Evolutionary conservation across 2,797 vertebrate species (phyloP).

Genomic region (Neosilurus hyrtlii): DNA sequence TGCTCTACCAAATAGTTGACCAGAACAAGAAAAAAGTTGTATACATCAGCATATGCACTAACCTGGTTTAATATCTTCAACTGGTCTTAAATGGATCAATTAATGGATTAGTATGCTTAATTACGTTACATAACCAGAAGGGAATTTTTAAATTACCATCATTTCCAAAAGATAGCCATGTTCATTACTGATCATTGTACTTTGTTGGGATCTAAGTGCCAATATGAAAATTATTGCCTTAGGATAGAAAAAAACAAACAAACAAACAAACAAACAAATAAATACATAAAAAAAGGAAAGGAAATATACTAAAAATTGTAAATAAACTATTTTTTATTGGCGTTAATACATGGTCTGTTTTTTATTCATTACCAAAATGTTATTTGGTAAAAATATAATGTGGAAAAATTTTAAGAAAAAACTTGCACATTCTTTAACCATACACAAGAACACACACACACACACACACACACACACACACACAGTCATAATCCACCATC

Average conservation of each 20-base stretch:
- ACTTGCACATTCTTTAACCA: not conserved
- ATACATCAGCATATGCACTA: not conserved
- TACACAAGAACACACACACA: constrained; percentile 22
- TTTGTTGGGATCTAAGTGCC: not conserved
- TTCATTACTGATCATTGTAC: constrained; percentile 20
- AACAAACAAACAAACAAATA: no score
- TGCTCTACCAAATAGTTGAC: no score
- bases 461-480: not conserved
- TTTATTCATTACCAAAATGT: no score
- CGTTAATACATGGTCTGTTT: no score
- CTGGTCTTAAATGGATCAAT: constrained; percentile 31
- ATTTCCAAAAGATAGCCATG: not conserved
- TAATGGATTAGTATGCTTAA: constrained; percentile 30
- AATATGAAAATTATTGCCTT: not conserved
- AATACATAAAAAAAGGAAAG: no score
- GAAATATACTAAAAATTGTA: no score
- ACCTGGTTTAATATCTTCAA: constrained; percentile 9
- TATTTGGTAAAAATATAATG: not conserved
- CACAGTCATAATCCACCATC: no score
- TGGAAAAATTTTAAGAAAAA: not conserved
- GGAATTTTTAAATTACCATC: not conserved
- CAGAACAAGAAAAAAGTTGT: not conserved
- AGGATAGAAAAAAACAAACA: not conserved
- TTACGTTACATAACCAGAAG: constrained; percentile 22
- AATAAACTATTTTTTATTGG: no score